Percentiles rank a stretch among this genome's conserved stretches.
phyloP scores from a whole-genome alignment of 2,113 vertebrate genomes.

The Oxygymnocypris stewartii region DNA sequence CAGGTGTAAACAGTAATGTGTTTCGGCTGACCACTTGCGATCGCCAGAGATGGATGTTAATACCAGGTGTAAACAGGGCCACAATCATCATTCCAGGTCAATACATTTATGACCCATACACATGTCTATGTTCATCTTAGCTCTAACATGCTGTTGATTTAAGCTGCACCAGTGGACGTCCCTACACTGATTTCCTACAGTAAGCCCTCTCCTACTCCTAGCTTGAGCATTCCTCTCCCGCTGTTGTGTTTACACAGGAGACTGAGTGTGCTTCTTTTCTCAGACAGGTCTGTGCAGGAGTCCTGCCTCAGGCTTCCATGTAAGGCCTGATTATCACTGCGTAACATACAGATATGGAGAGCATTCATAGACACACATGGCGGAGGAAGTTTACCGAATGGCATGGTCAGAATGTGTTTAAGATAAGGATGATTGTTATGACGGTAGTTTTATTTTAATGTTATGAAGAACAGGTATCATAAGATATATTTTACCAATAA shows the following conservation, averaged over 20 bases:
- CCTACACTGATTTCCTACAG: not conserved
- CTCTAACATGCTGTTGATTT: constrained; percentile 8
- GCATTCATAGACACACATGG: constrained; percentile 4
- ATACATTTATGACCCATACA: not conserved
- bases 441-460: not conserved
- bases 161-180: constrained; percentile 4
- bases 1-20: constrained; percentile 4
- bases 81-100: not conserved
- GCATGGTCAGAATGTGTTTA: constrained; percentile 28
- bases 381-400: constrained; percentile 25
- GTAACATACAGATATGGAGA: constrained; percentile 25
- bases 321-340: constrained; percentile 68
- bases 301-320: constrained; percentile 72
- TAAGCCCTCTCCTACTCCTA: constrained; percentile 31
- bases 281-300: constrained; percentile 66
- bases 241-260: constrained; percentile 73
- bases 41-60: not conserved
- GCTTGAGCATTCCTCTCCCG: constrained; percentile 63
- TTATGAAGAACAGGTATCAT: not conserved
- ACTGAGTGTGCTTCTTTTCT: constrained; percentile 69
- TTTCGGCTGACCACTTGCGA: not conserved
- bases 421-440: constrained; percentile 13
- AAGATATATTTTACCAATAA: not conserved
- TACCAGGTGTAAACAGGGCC: constrained; percentile 11
- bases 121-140: not conserved